Percentiles rank a stretch among this genome's conserved stretches.
Evolutionary conservation across 2,888 invertebrate genomes (phyloP).

Genomic region (Cartodere bifasciata): DNA sequence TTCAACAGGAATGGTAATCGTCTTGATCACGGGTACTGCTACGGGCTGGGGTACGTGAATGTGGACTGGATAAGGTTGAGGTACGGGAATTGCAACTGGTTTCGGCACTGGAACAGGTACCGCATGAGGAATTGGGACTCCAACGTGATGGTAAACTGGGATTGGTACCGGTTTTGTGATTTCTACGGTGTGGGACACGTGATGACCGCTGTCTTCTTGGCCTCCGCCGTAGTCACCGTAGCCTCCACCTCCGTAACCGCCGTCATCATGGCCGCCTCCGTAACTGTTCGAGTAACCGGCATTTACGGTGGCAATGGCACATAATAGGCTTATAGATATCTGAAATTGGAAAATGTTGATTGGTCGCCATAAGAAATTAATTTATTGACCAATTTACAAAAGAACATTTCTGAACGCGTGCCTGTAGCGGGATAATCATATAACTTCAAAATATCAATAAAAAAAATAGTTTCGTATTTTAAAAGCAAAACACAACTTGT

Average conservation of each 20-base stretch:
- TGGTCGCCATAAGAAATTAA: background rate
- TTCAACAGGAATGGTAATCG: slow-evolving; percentile 55
- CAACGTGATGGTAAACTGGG: slow-evolving; percentile 40
- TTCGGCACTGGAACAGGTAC: slow-evolving; percentile 53
- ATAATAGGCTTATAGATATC: slow-evolving; percentile 27
- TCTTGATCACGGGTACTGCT: slow-evolving; percentile 55
- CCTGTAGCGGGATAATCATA: slow-evolving; percentile 1
- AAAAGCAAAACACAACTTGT: too few relatives aligned
- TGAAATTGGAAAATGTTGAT: slow-evolving; percentile 17
- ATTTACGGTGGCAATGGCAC: slow-evolving; percentile 27
- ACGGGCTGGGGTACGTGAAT: slow-evolving; percentile 56
- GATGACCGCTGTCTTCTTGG: slow-evolving; percentile 26
- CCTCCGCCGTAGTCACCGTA: slow-evolving; percentile 18
- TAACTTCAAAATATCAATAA: too few relatives aligned
- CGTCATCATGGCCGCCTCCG: slow-evolving; percentile 19
- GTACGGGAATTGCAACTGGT: slow-evolving; percentile 52
- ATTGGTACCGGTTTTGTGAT: slow-evolving; percentile 51
- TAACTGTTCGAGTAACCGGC: slow-evolving; percentile 28
- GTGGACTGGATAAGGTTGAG: slow-evolving; percentile 56
- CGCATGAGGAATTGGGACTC: slow-evolving; percentile 34
- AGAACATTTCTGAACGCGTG: background rate
- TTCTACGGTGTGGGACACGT: slow-evolving; percentile 47
- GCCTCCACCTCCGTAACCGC: slow-evolving; percentile 20
- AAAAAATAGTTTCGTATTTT: too few relatives aligned
- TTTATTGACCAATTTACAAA: background rate